Conservation (phyloP, 2,113 vertebrate genomes). For the Chaenocephalus aceratus region DNA sequence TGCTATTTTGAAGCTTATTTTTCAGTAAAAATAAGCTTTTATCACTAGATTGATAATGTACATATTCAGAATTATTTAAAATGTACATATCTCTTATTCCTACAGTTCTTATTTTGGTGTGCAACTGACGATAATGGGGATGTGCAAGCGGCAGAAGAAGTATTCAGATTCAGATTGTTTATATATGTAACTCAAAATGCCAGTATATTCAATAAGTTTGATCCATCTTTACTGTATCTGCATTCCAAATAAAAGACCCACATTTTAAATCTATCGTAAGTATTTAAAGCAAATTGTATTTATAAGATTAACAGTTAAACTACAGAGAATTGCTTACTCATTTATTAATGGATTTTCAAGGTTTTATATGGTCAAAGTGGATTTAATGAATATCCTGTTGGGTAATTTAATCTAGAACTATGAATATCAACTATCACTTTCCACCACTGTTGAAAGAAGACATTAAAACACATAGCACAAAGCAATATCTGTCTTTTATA, state of each 20-base stretch:
- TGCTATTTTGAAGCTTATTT: not conserved
- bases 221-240: not conserved
- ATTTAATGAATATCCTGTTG: not conserved
- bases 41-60: not conserved
- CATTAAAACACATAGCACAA: too few species aligned
- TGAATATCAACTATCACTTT: not conserved
- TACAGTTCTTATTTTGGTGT: not conserved
- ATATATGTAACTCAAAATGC: too few species aligned
- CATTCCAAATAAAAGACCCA: not conserved
- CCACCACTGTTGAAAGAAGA: not conserved
- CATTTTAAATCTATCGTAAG: not conserved
- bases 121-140: not conserved
- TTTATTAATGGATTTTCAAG: not conserved
- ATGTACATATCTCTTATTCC: not conserved
- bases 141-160: not conserved
- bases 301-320: not conserved
- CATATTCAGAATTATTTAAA: not conserved
- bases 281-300: not conserved
- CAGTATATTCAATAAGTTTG: not conserved
- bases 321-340: not conserved
- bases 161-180: not conserved
- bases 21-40: not conserved
- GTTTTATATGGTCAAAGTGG: not conserved
- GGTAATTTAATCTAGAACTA: not conserved
- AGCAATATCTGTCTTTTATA: too few species aligned